phyloP scores from a whole-genome alignment of 2,797 vertebrate species.

The Cryptoblepharus egeriae region DNA sequence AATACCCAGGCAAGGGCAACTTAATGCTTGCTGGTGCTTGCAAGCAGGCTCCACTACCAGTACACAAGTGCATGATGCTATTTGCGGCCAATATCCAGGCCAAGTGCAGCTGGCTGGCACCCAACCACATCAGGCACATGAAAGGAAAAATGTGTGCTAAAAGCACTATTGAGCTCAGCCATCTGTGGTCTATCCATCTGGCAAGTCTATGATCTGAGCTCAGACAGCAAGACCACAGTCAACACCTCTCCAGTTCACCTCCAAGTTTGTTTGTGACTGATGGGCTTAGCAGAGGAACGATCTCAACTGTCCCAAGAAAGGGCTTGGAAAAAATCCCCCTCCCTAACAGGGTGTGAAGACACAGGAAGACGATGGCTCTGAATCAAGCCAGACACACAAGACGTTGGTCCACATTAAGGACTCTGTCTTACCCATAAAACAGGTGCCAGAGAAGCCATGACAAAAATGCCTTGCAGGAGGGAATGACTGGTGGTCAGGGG shows the following conservation, averaged over 20 bases:
- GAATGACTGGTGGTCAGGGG: conserved; percentile 31
- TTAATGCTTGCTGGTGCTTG: conserved; percentile 1
- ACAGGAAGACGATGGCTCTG: conserved; percentile 2
- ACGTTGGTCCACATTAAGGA: neutral
- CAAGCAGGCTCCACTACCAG: neutral
- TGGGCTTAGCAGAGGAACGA: neutral
- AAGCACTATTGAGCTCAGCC: neutral
- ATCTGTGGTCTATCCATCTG: too few species aligned
- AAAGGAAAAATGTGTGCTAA: neutral
- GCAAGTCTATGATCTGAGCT: too few species aligned
- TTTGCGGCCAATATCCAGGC: rapidly evolving
- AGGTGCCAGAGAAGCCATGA: conserved; percentile 9
- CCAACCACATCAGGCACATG: too few species aligned
- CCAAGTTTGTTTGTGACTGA: conserved; percentile 14
- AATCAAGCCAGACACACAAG: conserved; percentile 4
- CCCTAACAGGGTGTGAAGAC: neutral
- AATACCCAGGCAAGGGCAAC: neutral
- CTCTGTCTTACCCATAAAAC: neutral
- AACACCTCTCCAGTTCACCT: neutral
- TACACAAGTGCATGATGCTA: neutral
- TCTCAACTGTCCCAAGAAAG: conserved; percentile 17
- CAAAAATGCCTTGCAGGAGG: neutral
- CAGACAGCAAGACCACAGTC: neutral
- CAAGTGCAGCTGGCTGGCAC: rapidly evolving
- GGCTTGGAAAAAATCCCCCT: neutral